Percentiles rank a stretch among this genome's conserved stretches.
phyloP scores from a whole-genome alignment of 2,888 invertebrate genomes.

The Himalopsyche anomala region DNA sequence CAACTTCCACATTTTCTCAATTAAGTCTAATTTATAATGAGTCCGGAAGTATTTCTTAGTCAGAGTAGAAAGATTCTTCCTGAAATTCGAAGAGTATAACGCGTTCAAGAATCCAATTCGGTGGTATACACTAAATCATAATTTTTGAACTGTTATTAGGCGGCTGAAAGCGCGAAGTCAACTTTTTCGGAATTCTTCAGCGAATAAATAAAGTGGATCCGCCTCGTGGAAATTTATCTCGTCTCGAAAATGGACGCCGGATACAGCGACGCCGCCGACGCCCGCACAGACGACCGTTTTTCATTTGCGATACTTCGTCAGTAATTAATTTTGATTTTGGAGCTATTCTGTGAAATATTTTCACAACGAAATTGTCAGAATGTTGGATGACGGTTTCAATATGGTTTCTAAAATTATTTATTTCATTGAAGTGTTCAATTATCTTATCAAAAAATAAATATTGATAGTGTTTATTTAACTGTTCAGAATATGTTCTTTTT shows the following conservation, averaged over 20 bases:
- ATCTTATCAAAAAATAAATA: too few relatives aligned
- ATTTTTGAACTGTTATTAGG: conserved; percentile 52
- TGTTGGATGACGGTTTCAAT: background rate
- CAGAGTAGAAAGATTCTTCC: conserved; percentile 43
- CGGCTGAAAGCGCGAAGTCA: conserved; percentile 18
- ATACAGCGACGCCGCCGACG: conserved; percentile 13
- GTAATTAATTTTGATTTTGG: conserved; percentile 34
- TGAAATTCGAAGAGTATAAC: conserved; percentile 2
- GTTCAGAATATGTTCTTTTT: too few relatives aligned
- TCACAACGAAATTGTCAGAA: background rate
- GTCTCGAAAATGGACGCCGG: conserved; percentile 30
- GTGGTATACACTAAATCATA: conserved; percentile 56
- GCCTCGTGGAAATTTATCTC: conserved; percentile 38
- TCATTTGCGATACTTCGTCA: conserved; percentile 7
- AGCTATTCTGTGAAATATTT: conserved; percentile 13
- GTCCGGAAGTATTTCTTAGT: background rate
- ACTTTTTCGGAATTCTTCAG: conserved; percentile 53
- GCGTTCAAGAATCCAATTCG: conserved; percentile 50
- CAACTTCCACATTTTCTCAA: conserved; percentile 41
- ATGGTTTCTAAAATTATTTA: background rate
- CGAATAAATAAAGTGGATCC: conserved; percentile 52
- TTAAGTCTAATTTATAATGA: conserved; percentile 58
- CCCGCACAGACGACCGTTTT: conserved; percentile 1
- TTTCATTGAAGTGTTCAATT: background rate
- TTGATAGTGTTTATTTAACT: too few relatives aligned